These are phyloP conservation scores for Orius insidiosus DNA, from an alignment of 1,140 invertebrate genomes.

Conservation along the genomic window DNA sequence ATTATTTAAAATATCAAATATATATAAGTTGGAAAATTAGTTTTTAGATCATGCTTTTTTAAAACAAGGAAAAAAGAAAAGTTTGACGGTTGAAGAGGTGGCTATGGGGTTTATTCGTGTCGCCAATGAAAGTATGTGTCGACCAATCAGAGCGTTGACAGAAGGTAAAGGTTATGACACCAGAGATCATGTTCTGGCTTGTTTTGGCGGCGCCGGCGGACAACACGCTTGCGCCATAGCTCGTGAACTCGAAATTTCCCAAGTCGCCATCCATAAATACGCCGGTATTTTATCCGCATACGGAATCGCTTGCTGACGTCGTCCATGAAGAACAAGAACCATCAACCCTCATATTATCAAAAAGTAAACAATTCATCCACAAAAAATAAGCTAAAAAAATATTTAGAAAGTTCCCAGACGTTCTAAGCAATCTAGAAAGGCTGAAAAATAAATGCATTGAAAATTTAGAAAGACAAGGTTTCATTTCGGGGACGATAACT, in stretches of 20 bases:
- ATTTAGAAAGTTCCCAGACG: conserved; percentile 27
- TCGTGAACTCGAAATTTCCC: conserved; percentile 68
- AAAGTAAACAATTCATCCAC: not conserved
- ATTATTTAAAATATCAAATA: conserved; percentile 9
- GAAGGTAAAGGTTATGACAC: conserved; percentile 95
- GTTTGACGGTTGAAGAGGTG: conserved; percentile 70
- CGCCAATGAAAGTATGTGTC: conserved; percentile 97
- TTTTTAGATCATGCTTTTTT: conserved; percentile 48
- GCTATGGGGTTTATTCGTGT: conserved; percentile 94
- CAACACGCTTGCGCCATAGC: conserved; percentile 97
- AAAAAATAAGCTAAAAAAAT: conserved; percentile 8
- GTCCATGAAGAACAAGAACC: conserved; percentile 89
- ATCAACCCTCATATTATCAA: conserved; percentile 28
- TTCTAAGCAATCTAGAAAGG: conserved; percentile 46
- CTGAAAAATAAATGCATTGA: conserved; percentile 41
- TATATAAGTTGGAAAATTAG: conserved; percentile 14
- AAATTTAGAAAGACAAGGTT: conserved; percentile 60
- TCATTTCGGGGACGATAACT: conserved; percentile 41
- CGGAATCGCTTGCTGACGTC: conserved; percentile 94
- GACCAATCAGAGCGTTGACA: conserved; percentile 79
- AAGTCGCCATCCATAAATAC: conserved; percentile 84
- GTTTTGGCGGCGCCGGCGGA: conserved; percentile 98
- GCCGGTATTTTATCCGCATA: conserved; percentile 94
- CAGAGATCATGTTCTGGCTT: conserved; percentile 78
- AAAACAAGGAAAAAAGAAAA: conserved; percentile 28